These are phyloP conservation scores for Agrypnia vestita DNA, from an alignment of 1,140 invertebrate species.

Conservation along the genomic window DNA sequence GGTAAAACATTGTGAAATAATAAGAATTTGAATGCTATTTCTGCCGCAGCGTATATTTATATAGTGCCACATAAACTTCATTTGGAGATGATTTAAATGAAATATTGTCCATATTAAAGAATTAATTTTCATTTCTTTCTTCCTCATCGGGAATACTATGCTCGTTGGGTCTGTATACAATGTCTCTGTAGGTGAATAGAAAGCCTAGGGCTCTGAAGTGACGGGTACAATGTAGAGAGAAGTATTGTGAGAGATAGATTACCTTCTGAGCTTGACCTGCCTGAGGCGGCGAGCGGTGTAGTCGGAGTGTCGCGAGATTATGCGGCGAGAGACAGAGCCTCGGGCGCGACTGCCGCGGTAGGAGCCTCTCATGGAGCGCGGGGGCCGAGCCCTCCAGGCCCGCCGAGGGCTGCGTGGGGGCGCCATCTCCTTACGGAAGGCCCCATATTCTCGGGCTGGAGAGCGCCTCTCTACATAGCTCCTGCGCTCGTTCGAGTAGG, in stretches of 20 bases:
- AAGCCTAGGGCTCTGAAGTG: background rate
- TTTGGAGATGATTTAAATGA: background rate
- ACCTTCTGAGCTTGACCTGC: conserved; percentile 48
- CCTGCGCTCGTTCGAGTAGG: conserved; percentile 70
- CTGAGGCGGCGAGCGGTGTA: conserved; percentile 39
- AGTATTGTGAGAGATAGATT: conserved; percentile 27
- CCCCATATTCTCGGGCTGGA: conserved; percentile 64
- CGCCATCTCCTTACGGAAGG: conserved; percentile 70
- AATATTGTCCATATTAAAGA: background rate
- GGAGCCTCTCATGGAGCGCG: conserved; percentile 64
- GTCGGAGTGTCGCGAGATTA: conserved; percentile 26
- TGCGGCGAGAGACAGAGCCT: conserved; percentile 67
- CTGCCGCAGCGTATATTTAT: conserved; percentile 3
- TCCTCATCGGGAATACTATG: background rate
- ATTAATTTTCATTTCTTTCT: conserved; percentile 35
- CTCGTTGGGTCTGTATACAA: background rate
- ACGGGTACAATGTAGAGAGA: too few species aligned
- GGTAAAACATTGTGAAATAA: conserved; percentile 18
- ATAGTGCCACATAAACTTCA: conserved; percentile 19
- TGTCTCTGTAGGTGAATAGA: conserved; percentile 1
- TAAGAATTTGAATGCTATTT: background rate
- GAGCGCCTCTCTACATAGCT: conserved; percentile 67
- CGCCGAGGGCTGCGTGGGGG: conserved; percentile 67
- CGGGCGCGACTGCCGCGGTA: conserved; percentile 67
- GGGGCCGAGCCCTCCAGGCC: conserved; percentile 61